Evolutionary conservation across 2,888 invertebrate species (phyloP).

Genomic region (Leptinotarsa juncta): DNA sequence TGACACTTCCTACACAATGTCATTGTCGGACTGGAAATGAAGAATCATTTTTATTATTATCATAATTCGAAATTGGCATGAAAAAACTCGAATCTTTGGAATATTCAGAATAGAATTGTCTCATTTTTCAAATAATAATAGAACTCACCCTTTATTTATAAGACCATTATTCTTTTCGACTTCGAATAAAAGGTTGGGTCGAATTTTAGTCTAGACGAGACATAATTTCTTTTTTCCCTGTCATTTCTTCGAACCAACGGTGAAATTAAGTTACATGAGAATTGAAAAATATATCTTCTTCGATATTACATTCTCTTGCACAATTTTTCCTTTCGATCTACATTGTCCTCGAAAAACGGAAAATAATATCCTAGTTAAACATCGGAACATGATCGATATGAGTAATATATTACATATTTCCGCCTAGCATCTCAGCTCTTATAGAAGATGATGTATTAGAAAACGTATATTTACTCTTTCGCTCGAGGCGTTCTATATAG

Average conservation of each 20-base stretch:
- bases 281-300: neutral
- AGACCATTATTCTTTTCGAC: no score
- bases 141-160: no score
- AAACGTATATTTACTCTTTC: constrained; percentile 12
- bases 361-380: constrained; percentile 17
- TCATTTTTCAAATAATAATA: no score
- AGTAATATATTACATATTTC: constrained; percentile 19
- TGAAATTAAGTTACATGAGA: neutral
- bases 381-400: constrained; percentile 16
- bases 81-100: no score
- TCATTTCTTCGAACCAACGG: neutral
- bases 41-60: no score
- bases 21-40: no score
- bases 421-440: neutral
- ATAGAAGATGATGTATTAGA: constrained; percentile 20
- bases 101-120: no score
- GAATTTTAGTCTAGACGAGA: neutral
- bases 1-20: no score
- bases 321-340: neutral
- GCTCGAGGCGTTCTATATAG: neutral
- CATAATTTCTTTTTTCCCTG: neutral
- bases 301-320: constrained; percentile 4
- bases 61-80: no score
- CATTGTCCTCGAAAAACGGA: neutral
- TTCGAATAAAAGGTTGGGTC: no score